Percentiles rank a stretch among this genome's conserved stretches.
phyloP scores from a whole-genome alignment of 1,140 invertebrate genomes.

The Holcopasites calliopsidis region DNA sequence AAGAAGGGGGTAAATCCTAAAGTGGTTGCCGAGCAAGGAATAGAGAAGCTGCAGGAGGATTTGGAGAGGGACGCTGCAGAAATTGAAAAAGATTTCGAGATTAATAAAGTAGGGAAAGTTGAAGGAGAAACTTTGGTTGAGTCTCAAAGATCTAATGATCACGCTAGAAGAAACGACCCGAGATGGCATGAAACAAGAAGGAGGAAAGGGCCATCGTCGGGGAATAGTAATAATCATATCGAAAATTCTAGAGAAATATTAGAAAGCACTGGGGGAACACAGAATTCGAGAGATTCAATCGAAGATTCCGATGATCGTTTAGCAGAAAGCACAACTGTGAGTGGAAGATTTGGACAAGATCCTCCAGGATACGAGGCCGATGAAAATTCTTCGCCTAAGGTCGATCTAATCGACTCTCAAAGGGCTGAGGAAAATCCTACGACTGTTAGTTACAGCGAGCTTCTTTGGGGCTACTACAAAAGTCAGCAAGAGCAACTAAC shows the following conservation, averaged over 20 bases:
- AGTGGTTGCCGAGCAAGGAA: conserved; percentile 57
- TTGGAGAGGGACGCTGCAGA: conserved; percentile 61
- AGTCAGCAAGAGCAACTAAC: conserved; percentile 46
- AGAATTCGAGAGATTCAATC: neutral
- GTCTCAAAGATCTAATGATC: neutral
- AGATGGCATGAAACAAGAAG: neutral
- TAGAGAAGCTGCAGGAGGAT: conserved; percentile 67
- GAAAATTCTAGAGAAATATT: neutral
- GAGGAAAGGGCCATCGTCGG: neutral
- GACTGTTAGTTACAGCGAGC: conserved; percentile 45
- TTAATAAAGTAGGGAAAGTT: neutral
- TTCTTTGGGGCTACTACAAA: conserved; percentile 69
- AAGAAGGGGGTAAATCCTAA: conserved; percentile 56
- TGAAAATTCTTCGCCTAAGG: neutral
- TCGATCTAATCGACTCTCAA: neutral
- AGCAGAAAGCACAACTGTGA: neutral
- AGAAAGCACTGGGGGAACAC: neutral
- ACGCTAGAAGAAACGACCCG: conserved; percentile 7
- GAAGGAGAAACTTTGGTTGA: neutral
- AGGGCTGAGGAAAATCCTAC: conserved; percentile 12
- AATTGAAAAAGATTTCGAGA: conserved; percentile 54
- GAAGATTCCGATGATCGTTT: neutral
- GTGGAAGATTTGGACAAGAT: neutral
- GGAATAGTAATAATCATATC: neutral
- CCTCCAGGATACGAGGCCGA: neutral